phyloP scores from a whole-genome alignment of 2,888 invertebrate genomes.

The Amorpha juglandis region DNA sequence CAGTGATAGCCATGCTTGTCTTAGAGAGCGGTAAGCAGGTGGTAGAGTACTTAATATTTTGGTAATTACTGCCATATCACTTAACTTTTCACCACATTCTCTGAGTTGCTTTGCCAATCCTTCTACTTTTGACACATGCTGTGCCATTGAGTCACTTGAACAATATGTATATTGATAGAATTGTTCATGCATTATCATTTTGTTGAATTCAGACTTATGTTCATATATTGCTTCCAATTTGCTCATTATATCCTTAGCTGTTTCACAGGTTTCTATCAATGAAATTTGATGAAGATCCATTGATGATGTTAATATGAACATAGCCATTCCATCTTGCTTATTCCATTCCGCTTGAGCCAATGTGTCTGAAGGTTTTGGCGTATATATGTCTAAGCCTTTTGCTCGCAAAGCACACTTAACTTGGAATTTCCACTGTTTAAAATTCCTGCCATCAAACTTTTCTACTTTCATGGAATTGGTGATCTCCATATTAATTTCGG shows the following conservation, averaged over 20 bases:
- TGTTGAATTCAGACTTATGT: conserved; percentile 35
- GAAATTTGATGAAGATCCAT: not conserved
- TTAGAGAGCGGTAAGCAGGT: conserved; percentile 37
- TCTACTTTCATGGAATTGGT: too few relatives aligned
- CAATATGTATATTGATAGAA: conserved; percentile 27
- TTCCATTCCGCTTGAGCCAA: too few relatives aligned
- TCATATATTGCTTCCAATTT: conserved; percentile 38
- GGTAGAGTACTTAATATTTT: conserved; percentile 45
- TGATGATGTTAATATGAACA: not conserved
- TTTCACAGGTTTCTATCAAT: conserved; percentile 33
- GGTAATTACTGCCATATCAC: conserved; percentile 44
- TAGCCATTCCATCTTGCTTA: not conserved
- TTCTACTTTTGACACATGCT: conserved; percentile 42
- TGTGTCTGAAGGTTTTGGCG: too few relatives aligned
- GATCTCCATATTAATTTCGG: too few relatives aligned
- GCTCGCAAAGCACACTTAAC: not conserved
- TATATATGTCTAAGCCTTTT: not conserved
- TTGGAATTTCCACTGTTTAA: not conserved
- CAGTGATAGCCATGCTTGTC: conserved; percentile 44
- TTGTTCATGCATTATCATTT: conserved; percentile 39
- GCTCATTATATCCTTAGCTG: conserved; percentile 31
- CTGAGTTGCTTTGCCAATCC: conserved; percentile 39
- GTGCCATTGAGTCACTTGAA: conserved; percentile 37
- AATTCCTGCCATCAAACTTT: not conserved
- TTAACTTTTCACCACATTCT: conserved; percentile 42